Evolutionary conservation across 2,113 vertebrate species (phyloP).

Genomic region (Poecilia latipinna): DNA sequence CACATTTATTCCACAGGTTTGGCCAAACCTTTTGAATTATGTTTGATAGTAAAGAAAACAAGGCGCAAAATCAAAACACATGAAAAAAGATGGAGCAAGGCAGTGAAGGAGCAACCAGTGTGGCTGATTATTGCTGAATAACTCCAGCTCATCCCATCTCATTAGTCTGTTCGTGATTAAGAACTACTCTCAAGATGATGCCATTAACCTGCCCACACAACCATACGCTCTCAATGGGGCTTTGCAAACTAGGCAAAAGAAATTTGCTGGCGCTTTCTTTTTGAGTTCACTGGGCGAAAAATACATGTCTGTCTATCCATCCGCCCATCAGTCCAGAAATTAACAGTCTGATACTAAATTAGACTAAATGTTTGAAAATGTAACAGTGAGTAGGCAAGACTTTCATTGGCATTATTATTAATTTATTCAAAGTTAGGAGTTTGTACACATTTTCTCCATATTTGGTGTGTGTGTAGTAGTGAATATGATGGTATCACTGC

Average conservation of each 20-base stretch:
- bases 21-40: slow-evolving; percentile 31
- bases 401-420: no score
- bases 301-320: no score
- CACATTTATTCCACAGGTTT: slow-evolving; percentile 17
- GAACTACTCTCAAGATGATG: slow-evolving; percentile 61
- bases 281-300: slow-evolving; percentile 7
- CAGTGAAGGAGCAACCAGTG: not conserved
- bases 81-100: not conserved
- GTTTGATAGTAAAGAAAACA: slow-evolving; percentile 24
- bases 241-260: slow-evolving; percentile 43
- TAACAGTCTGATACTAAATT: no score
- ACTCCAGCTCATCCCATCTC: slow-evolving; percentile 56
- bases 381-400: no score
- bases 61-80: not conserved
- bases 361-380: no score
- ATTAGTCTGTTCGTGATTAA: slow-evolving; percentile 70
- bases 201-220: slow-evolving; percentile 73
- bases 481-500: no score
- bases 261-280: slow-evolving; percentile 33
- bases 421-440: no score
- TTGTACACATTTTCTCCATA: no score
- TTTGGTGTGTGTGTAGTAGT: no score
- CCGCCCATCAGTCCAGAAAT: no score
- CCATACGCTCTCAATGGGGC: slow-evolving; percentile 61
- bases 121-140: slow-evolving; percentile 49